These are phyloP conservation scores for Etheostoma perlongum DNA, from an alignment of 2,797 vertebrate genomes.

Conservation along the genomic window DNA sequence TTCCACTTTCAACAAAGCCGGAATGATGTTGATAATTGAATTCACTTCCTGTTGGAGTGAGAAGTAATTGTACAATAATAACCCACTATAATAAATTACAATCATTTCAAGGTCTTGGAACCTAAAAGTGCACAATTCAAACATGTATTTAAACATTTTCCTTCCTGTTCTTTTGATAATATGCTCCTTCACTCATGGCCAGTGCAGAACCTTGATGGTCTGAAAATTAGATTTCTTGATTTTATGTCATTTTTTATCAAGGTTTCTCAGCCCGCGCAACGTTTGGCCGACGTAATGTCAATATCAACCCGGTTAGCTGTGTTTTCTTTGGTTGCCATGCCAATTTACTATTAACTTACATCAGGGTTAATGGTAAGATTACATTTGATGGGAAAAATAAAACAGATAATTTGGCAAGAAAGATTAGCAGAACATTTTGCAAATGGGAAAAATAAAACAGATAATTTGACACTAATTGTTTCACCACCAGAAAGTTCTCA, in stretches of 20 bases:
- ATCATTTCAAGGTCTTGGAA: slow-evolving; percentile 51
- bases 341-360: slow-evolving; percentile 66
- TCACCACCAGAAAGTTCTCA: slow-evolving; percentile 5
- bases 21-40: slow-evolving; percentile 21
- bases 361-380: slow-evolving; percentile 67
- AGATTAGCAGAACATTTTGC: slow-evolving; percentile 49
- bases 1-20: slow-evolving; percentile 19
- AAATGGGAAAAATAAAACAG: too few relatives aligned
- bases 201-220: slow-evolving; percentile 23
- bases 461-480: slow-evolving; percentile 4
- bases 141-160: slow-evolving; percentile 50
- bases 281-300: slow-evolving; percentile 61
- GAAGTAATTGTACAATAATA: slow-evolving; percentile 61
- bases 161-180: slow-evolving; percentile 32
- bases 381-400: slow-evolving; percentile 60
- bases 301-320: slow-evolving; percentile 67
- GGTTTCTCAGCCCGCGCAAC: slow-evolving; percentile 42
- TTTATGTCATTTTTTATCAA: slow-evolving; percentile 72
- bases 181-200: slow-evolving; percentile 17
- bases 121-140: slow-evolving; percentile 43
- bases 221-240: slow-evolving; percentile 71
- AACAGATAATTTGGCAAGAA: slow-evolving; percentile 53
- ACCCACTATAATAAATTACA: slow-evolving; percentile 35
- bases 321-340: slow-evolving; percentile 64
- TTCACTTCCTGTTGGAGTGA: slow-evolving; percentile 42